Evolutionary conservation across 2,113 vertebrate species (phyloP), one percentile per base, ranked within the genome.

Genomic region (Myrmophylax atrothorax): DNA sequence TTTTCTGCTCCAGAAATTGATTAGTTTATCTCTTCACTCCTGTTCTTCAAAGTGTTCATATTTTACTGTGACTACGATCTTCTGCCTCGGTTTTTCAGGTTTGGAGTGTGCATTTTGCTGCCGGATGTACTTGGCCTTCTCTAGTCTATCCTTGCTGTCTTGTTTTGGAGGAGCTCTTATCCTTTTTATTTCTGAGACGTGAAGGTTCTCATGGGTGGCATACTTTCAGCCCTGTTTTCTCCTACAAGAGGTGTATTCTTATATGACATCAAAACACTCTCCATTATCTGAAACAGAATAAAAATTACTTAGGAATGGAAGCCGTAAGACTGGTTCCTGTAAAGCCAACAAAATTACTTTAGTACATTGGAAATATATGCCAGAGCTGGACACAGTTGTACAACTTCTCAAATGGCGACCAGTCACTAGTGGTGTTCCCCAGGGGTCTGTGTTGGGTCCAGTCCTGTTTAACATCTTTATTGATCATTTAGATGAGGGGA

Each of bases 361-460:
- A 60, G 18, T 44, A n/a, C 1, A 0, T 25, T 60, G 12, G 58
- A 75, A 59, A 9, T 56, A 0, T 55, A 3, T 70, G 10, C 82
- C 12, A 47, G 23, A 38, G 29, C 7, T 49, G 9, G 37, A 31
- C 12, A 14, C 14, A 47, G 22, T 18, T 53, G 4, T 18, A 17
- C 18, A 62, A 6, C 16, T 87, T 78, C 28, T 55, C 19, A 38
- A 12, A 40, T 14, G 40, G 40, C 13, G 40, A 13, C 40, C 40
- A 13, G 40, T 40, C 40, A 40, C 40, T 14, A 40, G 40, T 14
- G 40, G 40, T 14, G 40, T 40, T 40, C 40, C 40, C 40, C 40
- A 40, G 40, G 40, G 40, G 13, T 40, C 40, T 14, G 40, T 40
- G 40, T 40, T 40, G 40, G 40, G 40, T 40, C 40, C 40, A 40